Evolutionary conservation across 2,113 vertebrate species (phyloP).

Genomic region (Callospermophilus lateralis): DNA sequence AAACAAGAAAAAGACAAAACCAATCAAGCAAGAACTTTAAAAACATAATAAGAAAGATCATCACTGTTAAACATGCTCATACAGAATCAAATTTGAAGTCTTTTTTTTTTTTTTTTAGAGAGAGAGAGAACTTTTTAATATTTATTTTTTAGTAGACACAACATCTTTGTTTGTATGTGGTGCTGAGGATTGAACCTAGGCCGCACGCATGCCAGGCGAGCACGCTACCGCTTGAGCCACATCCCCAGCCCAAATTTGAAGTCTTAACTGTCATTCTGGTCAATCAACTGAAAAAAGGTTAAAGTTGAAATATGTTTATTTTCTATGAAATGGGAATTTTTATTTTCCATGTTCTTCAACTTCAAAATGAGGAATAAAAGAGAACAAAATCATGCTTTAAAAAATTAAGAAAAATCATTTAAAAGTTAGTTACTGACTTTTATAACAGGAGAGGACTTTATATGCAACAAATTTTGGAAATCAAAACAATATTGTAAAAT

Average conservation of each 20-base stretch:
- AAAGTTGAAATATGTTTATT: neutral
- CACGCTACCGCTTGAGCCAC: too few species aligned
- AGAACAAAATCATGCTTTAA: neutral
- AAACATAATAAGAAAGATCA: neutral
- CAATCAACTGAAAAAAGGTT: neutral
- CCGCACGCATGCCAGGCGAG: too few species aligned
- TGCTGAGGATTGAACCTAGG: too few species aligned
- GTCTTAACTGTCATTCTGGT: conserved; percentile 10
- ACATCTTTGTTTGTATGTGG: too few species aligned
- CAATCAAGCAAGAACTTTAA: neutral
- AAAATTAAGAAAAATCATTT: neutral
- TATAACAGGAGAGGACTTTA: neutral
- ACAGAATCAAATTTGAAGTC: neutral
- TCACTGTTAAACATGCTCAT: neutral
- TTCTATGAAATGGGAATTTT: neutral
- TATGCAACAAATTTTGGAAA: neutral
- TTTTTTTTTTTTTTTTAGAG: neutral
- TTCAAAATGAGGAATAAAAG: conserved; percentile 30
- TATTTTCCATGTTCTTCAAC: neutral
- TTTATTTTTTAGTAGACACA: too few species aligned
- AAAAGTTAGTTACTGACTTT: conserved; percentile 1
- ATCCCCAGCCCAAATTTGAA: neutral
- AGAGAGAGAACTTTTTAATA: too few species aligned
- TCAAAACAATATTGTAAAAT: neutral
- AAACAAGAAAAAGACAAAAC: conserved; percentile 31